Base-by-base conservation (phyloP, 2,888 invertebrate genomes). In the Acholoe squamosa region DNA sequence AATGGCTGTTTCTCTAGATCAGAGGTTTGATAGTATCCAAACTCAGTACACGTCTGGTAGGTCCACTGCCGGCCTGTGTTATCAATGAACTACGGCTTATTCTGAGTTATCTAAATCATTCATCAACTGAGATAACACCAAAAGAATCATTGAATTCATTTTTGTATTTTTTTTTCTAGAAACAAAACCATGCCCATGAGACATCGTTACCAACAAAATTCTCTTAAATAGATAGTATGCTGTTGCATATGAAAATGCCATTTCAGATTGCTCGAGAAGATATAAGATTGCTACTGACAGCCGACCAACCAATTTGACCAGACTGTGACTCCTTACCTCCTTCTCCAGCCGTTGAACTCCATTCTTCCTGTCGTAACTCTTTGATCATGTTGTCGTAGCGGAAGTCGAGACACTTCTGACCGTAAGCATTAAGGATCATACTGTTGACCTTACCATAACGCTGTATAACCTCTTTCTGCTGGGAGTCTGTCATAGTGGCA, bases 11-110 rank as follows among this genome's bases (percentile, higher is more conserved):
- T 97, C 0, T 96, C 94, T 0, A 93, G 88, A 91, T 97, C 97
- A 0, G 98, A 98, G 0, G 98, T 98, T 96, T 99, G 99, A 96
- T 97, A 99, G 96, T 98, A 99, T 43, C 99, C 99, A 95, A 99
- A 99, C 95, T 99, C 99, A 0, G 98, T 98, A 95, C 99, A 99
- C 0, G 99, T 99, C 96, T 99, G 99, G 95, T 98, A 99, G 91
- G 97, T 97, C 99, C 99, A 99, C 94, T 98, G 98, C 0, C 99
- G 97, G 95, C 96, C 97, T 97, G 95, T 54, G 86, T n/a, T n/a
- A n/a, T n/a, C n/a, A n/a, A n/a, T n/a, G n/a, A n/a, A n/a, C n/a
- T n/a, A n/a, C n/a, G n/a, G n/a, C n/a, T n/a, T n/a, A n/a, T n/a
- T n/a, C n/a, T n/a, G n/a, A n/a, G n/a, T n/a, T n/a, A n/a, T n/a